Conservation (phyloP, 2,888 invertebrate species). For the Mythimna albipuncta region DNA sequence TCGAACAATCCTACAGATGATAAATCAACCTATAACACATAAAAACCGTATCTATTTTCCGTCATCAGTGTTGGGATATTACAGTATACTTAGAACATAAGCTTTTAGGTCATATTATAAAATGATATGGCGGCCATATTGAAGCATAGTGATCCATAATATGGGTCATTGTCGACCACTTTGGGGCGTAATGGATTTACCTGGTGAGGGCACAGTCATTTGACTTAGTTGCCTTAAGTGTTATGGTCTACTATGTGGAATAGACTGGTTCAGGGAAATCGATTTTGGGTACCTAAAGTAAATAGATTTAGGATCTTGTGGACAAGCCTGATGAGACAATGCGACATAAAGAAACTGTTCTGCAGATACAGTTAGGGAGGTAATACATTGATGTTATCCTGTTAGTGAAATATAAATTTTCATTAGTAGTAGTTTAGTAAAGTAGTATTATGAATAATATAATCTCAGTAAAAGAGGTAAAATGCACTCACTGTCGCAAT, state of each 20-base stretch:
- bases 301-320: not conserved
- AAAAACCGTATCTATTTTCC: constrained; percentile 2
- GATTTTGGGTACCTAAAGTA: not conserved
- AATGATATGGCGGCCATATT: constrained; percentile 54
- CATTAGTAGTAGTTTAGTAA: too few relatives aligned
- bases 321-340: not conserved
- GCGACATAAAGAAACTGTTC: not conserved
- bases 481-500: too few relatives aligned
- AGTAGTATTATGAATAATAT: too few relatives aligned
- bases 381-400: too few relatives aligned
- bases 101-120: constrained; percentile 62
- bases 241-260: constrained; percentile 34
- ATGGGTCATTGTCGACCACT: constrained; percentile 69
- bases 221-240: constrained; percentile 47
- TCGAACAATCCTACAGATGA: not conserved
- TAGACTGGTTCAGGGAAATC: constrained; percentile 17
- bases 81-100: constrained; percentile 34
- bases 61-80: constrained; percentile 15
- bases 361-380: too few relatives aligned
- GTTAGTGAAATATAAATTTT: too few relatives aligned
- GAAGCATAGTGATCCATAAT: constrained; percentile 62
- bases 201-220: constrained; percentile 54
- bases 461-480: too few relatives aligned
- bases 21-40: not conserved
- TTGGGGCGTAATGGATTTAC: constrained; percentile 64